phyloP scores from a whole-genome alignment of 2,113 vertebrate species.

The Pyrgilauda ruficollis region DNA sequence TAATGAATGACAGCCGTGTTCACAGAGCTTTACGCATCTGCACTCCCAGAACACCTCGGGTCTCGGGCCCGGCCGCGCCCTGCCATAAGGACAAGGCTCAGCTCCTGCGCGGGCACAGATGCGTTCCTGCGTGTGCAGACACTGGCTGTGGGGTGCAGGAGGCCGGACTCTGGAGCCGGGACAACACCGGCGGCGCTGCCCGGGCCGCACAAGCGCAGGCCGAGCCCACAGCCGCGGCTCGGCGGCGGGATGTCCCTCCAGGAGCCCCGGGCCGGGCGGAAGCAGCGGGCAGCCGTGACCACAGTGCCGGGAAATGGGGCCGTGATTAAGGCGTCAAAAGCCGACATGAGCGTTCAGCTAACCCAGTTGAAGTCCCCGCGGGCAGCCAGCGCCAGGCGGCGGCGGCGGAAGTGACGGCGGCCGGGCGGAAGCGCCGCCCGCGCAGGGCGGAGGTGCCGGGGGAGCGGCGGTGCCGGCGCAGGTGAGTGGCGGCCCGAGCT shows the following conservation, averaged over 20 bases:
- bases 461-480: background rate
- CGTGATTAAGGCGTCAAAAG: too few species aligned
- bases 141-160: accelerated
- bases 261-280: background rate
- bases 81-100: accelerated
- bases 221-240: background rate
- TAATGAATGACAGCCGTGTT: background rate
- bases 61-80: too few species aligned
- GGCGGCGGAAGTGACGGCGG: background rate
- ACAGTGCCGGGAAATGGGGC: too few species aligned
- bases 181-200: accelerated
- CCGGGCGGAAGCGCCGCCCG: background rate
- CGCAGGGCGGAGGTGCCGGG: background rate
- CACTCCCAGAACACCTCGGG: background rate
- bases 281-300: background rate
- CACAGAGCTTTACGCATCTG: background rate
- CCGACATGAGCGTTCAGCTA: accelerated
- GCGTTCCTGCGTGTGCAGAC: accelerated
- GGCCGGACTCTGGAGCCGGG: accelerated
- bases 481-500: background rate
- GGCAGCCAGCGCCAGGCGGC: accelerated
- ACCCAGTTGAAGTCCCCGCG: accelerated
- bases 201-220: background rate
- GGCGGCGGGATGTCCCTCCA: background rate
- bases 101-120: accelerated